These are phyloP conservation scores for Lottia gigantea DNA, from an alignment of 2,888 invertebrate genomes.

Conservation along the genomic window DNA sequence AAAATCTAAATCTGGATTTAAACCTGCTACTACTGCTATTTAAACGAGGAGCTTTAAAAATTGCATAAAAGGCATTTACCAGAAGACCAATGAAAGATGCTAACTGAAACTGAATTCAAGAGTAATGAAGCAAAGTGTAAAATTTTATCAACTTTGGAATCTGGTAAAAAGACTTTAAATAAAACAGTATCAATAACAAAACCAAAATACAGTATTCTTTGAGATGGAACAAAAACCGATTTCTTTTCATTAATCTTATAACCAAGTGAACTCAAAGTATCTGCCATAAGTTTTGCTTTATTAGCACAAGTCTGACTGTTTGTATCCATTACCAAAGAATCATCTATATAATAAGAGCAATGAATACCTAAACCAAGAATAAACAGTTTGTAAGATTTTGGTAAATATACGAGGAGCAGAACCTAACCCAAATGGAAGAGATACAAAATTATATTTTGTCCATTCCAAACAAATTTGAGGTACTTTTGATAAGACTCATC, in stretches of 20 bases:
- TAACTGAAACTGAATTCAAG: background rate
- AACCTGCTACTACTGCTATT: too few species aligned
- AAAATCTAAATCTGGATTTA: too few species aligned
- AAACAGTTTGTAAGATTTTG: background rate
- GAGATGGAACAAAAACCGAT: background rate
- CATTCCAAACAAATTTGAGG: conserved; percentile 20
- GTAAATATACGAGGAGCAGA: background rate
- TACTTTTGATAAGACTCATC: too few species aligned
- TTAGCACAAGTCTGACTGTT: background rate
- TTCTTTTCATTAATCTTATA: background rate
- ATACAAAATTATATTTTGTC: conserved; percentile 17
- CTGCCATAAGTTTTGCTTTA: background rate
- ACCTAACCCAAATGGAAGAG: background rate
- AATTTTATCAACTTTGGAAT: background rate
- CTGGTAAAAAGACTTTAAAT: background rate
- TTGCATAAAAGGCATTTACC: conserved; percentile 15
- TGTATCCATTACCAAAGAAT: background rate
- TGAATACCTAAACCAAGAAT: conserved; percentile 5
- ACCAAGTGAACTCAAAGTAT: conserved; percentile 19
- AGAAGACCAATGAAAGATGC: conserved; percentile 19
- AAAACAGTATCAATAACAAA: background rate
- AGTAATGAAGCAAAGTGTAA: background rate
- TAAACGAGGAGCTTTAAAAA: background rate
- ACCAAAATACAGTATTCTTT: background rate
- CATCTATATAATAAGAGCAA: conserved; percentile 2